A percentile compares a stretch with the other conserved stretches of the same genome.
phyloP scores from a whole-genome alignment of 2,113 vertebrate species.

The Passer domesticus region DNA sequence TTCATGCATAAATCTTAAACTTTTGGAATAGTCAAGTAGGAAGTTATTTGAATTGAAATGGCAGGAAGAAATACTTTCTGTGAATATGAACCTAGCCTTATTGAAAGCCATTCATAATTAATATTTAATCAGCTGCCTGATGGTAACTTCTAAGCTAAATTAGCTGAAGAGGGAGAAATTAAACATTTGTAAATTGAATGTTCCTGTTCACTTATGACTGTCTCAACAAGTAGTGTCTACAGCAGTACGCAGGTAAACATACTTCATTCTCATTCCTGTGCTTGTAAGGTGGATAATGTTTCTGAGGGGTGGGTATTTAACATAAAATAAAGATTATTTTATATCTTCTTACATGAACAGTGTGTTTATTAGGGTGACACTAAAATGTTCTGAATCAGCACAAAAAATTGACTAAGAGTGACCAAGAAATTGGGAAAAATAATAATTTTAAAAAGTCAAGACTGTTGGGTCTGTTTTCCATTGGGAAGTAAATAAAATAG shows the following conservation, averaged over 20 bases:
- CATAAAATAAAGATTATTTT: constrained; percentile 10
- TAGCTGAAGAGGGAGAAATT: constrained; percentile 38
- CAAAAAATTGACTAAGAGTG: background rate
- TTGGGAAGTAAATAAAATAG: background rate
- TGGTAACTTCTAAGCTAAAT: constrained; percentile 28
- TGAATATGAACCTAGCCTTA: constrained; percentile 31
- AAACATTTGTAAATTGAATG: constrained; percentile 39
- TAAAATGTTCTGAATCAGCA: background rate
- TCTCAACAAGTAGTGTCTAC: background rate
- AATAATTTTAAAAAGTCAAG: background rate
- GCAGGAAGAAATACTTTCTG: background rate
- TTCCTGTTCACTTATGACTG: background rate
- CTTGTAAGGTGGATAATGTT: background rate
- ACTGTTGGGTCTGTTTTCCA: background rate
- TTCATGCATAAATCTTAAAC: background rate
- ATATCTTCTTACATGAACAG: background rate
- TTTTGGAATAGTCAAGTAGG: background rate
- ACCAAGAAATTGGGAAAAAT: accelerated
- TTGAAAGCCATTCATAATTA: constrained; percentile 60
- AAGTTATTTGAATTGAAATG: background rate
- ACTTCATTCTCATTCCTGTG: background rate
- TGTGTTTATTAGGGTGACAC: background rate
- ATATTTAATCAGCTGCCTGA: constrained; percentile 40
- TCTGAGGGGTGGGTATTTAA: constrained; percentile 15
- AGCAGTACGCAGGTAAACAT: background rate